Evolutionary conservation across 2,888 invertebrate genomes (phyloP).

Genomic region (Ischnus inquisitorius): DNA sequence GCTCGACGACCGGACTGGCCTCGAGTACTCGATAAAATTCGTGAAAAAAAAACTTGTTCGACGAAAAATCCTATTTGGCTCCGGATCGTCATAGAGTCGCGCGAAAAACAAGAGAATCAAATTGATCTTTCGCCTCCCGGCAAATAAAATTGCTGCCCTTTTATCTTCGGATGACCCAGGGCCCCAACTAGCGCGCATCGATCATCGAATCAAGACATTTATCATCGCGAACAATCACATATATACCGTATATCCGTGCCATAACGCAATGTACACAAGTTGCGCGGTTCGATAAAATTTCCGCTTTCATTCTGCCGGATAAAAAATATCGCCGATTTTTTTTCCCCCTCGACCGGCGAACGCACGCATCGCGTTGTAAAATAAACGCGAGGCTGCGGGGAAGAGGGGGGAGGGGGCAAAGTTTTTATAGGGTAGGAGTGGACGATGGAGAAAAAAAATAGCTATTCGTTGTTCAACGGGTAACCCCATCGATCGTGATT

Average conservation of each 20-base stretch:
- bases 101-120: no score
- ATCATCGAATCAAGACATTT: background rate
- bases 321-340: constrained; percentile 47
- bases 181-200: background rate
- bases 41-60: no score
- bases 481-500: constrained; percentile 64
- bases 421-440: constrained; percentile 41
- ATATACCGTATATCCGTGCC: no score
- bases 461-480: constrained; percentile 17
- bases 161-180: background rate
- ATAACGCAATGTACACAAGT: background rate
- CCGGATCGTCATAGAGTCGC: no score
- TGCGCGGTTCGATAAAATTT: constrained; percentile 18
- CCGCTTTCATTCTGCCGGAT: background rate
- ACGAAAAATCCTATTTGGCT: no score
- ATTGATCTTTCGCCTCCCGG: no score
- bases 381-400: constrained; percentile 48
- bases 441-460: constrained; percentile 39
- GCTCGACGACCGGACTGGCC: no score
- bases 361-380: constrained; percentile 26
- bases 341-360: background rate
- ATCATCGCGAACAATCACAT: background rate
- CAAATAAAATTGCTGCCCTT: background rate
- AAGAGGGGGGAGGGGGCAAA: constrained; percentile 7
- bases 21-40: no score